Conservation (phyloP, 1,140 invertebrate genomes). For the Arctopsyche grandis region DNA sequence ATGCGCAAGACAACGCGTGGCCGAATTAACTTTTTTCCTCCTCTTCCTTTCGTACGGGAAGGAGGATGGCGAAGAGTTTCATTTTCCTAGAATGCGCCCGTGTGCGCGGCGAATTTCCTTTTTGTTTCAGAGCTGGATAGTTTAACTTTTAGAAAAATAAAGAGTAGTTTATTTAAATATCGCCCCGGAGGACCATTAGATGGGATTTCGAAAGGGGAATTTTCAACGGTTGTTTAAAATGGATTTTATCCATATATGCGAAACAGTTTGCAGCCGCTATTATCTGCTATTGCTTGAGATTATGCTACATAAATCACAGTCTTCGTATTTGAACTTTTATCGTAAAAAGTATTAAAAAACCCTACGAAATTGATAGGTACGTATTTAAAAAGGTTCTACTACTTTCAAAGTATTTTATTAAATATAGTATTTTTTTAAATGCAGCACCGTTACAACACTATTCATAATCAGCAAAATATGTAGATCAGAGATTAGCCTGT, state of each 20-base stretch:
- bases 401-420: no score
- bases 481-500: no score
- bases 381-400: no score
- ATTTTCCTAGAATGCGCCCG: background rate
- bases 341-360: background rate
- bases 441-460: no score
- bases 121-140: slow-evolving; percentile 24
- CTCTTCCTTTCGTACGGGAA: background rate
- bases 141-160: slow-evolving; percentile 42
- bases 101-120: slow-evolving; percentile 8
- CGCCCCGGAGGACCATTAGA: slow-evolving; percentile 35
- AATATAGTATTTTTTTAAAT: no score
- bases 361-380: no score
- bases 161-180: slow-evolving; percentile 42
- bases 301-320: background rate
- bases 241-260: slow-evolving; percentile 1
- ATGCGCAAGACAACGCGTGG: slow-evolving; percentile 36
- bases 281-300: background rate
- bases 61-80: slow-evolving; percentile 12
- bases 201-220: slow-evolving; percentile 36
- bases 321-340: background rate
- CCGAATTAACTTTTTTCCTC: slow-evolving; percentile 50
- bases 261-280: background rate
- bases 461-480: no score
- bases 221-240: slow-evolving; percentile 30